Evolutionary conservation across 2,888 invertebrate species (phyloP).

Genomic region (Seira musarum): DNA sequence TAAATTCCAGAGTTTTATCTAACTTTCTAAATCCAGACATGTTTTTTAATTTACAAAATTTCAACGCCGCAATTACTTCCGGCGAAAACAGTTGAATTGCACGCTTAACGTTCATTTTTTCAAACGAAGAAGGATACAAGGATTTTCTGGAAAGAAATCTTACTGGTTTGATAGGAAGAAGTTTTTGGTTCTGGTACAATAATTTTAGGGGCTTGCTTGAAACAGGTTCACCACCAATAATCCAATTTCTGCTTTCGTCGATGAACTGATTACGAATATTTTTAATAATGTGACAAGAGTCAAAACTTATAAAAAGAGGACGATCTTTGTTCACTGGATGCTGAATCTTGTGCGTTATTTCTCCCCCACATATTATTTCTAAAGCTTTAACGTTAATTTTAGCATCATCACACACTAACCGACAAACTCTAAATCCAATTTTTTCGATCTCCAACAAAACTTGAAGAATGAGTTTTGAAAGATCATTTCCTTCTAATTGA

Average conservation of each 20-base stretch:
- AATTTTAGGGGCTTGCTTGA: slow-evolving; percentile 14
- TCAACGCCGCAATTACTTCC: slow-evolving; percentile 36
- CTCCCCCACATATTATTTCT: slow-evolving; percentile 33
- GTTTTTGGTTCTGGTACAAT: slow-evolving; percentile 35
- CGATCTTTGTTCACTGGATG: slow-evolving; percentile 24
- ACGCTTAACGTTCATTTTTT: slow-evolving; percentile 59
- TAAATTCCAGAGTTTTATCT: slow-evolving; percentile 35
- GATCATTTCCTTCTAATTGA: slow-evolving; percentile 31
- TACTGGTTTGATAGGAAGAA: slow-evolving; percentile 41
- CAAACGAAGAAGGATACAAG: slow-evolving; percentile 45
- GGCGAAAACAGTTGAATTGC: slow-evolving; percentile 54
- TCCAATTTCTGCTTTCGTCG: slow-evolving; percentile 21
- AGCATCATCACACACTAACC: slow-evolving; percentile 51
- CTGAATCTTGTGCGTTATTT: not conserved
- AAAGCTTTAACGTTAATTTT: slow-evolving; percentile 46
- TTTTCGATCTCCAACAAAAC: slow-evolving; percentile 41
- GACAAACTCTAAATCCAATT: slow-evolving; percentile 47
- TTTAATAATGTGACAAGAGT: slow-evolving; percentile 54
- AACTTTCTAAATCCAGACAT: slow-evolving; percentile 23
- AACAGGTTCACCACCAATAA: slow-evolving; percentile 8
- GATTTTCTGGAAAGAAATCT: slow-evolving; percentile 42
- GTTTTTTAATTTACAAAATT: slow-evolving; percentile 14
- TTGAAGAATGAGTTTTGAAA: slow-evolving; percentile 20
- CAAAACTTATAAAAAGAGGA: slow-evolving; percentile 51
- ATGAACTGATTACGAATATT: slow-evolving; percentile 50